Evolutionary conservation across 2,113 vertebrate species (phyloP), one percentile per base, ranked within the genome.

Genomic region (Sylvietta virens): DNA sequence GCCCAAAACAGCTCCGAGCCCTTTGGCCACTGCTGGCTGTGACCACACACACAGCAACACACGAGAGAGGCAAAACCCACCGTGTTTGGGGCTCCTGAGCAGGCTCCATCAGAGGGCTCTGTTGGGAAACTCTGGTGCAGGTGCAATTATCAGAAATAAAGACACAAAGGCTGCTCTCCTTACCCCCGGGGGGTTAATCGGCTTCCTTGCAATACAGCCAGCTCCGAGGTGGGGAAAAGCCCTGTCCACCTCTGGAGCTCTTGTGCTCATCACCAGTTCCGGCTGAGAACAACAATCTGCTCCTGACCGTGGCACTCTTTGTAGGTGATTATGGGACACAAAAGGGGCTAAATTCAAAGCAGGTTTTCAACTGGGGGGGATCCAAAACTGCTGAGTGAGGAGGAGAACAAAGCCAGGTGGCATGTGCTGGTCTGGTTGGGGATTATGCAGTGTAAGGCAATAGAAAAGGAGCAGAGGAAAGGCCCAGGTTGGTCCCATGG

Each of bases 351-450:
- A 96, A 95, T 90, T 94, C 88, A 89, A 91, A 95, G 96, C 98
- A 97, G 96, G 95, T 95, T 97, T 90, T 92, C 90, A 82, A 21
- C 86, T 91, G 89, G 92, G 96, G 88, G 70, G 78, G 65, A 71
- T 96, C 94, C 97, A 95, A 53, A 97, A 74, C 51, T 94, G 91
- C 91, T 86, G 96, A 91, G 86, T 88, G 95, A 95, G 96, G 91
- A 95, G 94, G 62, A 97, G 97, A 97, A 97, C 95, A 97, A 97
- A 97, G 98, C 96, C 96, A 96, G 93, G 92, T 94, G 94, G 95
- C 93, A 91, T 61, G 31, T 45, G 88, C 73, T 81, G 91, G 76
- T 80, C 92, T 74, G 84, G 81, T 11, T 53, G n/a, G 73, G 83
- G 90, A 91, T 94, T 94, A 48, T 88, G 88, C 90, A 85, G 90